These are phyloP conservation scores for Spongilla lacustris DNA, from an alignment of 37 sponge, comb jelly and placozoan species.

Conservation along the genomic window DNA sequence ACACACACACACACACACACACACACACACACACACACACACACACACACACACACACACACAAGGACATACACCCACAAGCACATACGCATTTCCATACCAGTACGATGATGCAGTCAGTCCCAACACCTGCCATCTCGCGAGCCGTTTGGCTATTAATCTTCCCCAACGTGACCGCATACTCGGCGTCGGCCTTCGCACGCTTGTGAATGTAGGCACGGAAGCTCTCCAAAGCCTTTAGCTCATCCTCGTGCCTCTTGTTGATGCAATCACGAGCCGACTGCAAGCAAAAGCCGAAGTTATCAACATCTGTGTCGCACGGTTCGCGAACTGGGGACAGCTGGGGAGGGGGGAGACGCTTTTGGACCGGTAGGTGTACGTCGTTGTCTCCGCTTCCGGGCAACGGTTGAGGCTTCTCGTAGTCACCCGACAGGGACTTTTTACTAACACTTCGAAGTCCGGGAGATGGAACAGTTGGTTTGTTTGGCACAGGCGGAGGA, in stretches of 20 bases:
- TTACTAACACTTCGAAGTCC: background rate
- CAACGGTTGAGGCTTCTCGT: background rate
- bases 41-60: too few species aligned
- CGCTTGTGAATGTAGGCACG: constrained; percentile 67
- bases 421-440: background rate
- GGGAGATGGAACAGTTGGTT: background rate
- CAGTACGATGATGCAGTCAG: constrained; percentile 50
- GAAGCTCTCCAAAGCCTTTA: constrained; percentile 79
- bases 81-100: background rate
- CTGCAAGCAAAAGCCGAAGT: constrained; percentile 72
- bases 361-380: too few species aligned
- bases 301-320: background rate
- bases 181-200: constrained; percentile 66
- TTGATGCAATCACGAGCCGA: constrained; percentile 51
- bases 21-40: too few species aligned
- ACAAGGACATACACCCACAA: too few species aligned
- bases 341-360: background rate
- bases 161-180: constrained; percentile 58
- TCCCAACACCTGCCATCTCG: background rate
- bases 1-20: too few species aligned
- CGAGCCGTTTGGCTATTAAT: constrained; percentile 33
- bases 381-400: background rate
- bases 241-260: constrained; percentile 74
- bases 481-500: background rate
- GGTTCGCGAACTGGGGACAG: background rate